Evolutionary conservation across 2,888 invertebrate species (phyloP), one percentile per base, ranked within the genome.

Genomic region (Hyppa rectilinea): DNA sequence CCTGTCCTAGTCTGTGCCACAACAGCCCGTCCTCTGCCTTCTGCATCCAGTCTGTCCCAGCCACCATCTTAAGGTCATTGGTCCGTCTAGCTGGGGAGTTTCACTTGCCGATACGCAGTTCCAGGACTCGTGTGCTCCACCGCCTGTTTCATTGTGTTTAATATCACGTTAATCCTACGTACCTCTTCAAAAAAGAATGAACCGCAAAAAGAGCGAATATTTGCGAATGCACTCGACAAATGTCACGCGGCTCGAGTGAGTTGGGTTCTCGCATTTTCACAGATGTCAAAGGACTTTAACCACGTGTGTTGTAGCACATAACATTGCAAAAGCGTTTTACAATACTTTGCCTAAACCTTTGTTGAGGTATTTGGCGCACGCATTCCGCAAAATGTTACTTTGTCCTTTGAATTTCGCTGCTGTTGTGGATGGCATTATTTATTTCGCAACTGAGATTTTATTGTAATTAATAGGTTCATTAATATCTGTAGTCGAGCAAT

Each of bases 241-340:
- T 60, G 49, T 67, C 36, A 49, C 23, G 29, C 36, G 6, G 26
- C 34, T 20, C n/a, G 36, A 74, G 52, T 59, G 74, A 66, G 65
- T 62, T 38, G 61, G 65, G 65, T 66, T 50, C 74, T 47, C 52
- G n/a, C 38, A 29, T 58, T 12, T 50, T 74, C 49, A 5, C 36
- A 45, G 34, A 34, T 67, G 62, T 80, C 77, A 79, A 77, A 77
- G 75, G 67, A 59, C 38, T 55, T 23, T 36, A 56, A 47, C 47
- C 50, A 66, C 45, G 49, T 74, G 29, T 59, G 43, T 9, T 7
- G 40, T 38, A 45, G 47, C 61, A 62, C n/a, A 49, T 53, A 45
- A 61, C 49, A 26, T 63, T 67, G 62, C 34, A 43, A 63, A 63
- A 72, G 20, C 66, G 26, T 59, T 23, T 29, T 74, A 66, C 62